phyloP scores from a whole-genome alignment of 2,888 invertebrate genomes.

The Gnatocerus cornutus region DNA sequence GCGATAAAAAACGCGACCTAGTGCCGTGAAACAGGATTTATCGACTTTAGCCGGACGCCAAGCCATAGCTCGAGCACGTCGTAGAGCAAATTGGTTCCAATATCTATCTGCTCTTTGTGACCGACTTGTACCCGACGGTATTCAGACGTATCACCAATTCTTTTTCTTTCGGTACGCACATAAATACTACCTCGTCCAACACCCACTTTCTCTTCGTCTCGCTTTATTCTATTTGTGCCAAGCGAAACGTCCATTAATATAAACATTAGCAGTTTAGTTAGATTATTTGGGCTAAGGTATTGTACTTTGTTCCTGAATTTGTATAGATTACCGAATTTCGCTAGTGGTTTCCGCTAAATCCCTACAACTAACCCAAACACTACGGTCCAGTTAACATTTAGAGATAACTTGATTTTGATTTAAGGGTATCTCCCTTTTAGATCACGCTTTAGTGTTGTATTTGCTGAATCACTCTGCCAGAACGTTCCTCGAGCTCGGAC shows the following conservation, averaged over 20 bases:
- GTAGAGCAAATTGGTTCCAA: slow-evolving; percentile 65
- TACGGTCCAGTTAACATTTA: slow-evolving; percentile 52
- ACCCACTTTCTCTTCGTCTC: not conserved
- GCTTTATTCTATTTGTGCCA: slow-evolving; percentile 5
- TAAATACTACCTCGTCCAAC: slow-evolving; percentile 6
- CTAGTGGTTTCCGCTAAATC: slow-evolving; percentile 48
- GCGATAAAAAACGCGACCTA: slow-evolving; percentile 43
- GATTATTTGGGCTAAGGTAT: slow-evolving; percentile 28
- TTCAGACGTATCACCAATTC: slow-evolving; percentile 20
- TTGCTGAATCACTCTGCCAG: slow-evolving; percentile 30
- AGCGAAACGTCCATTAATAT: slow-evolving; percentile 30
- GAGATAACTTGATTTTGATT: slow-evolving; percentile 55
- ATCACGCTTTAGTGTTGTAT: slow-evolving; percentile 31
- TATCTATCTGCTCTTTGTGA: slow-evolving; percentile 56
- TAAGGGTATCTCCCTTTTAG: slow-evolving; percentile 49
- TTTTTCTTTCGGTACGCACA: slow-evolving; percentile 10
- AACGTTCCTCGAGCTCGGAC: slow-evolving; percentile 9
- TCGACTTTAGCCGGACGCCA: slow-evolving; percentile 59
- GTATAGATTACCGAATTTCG: slow-evolving; percentile 44
- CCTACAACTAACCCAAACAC: slow-evolving; percentile 52
- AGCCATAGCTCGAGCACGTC: slow-evolving; percentile 59
- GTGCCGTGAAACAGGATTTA: slow-evolving; percentile 58
- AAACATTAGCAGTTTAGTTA: slow-evolving; percentile 25
- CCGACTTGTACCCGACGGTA: slow-evolving; percentile 14
- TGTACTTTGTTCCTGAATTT: slow-evolving; percentile 37